These are phyloP conservation scores for Anguilla anguilla DNA, from an alignment of 2,797 vertebrate genomes.

Conservation along the genomic window DNA sequence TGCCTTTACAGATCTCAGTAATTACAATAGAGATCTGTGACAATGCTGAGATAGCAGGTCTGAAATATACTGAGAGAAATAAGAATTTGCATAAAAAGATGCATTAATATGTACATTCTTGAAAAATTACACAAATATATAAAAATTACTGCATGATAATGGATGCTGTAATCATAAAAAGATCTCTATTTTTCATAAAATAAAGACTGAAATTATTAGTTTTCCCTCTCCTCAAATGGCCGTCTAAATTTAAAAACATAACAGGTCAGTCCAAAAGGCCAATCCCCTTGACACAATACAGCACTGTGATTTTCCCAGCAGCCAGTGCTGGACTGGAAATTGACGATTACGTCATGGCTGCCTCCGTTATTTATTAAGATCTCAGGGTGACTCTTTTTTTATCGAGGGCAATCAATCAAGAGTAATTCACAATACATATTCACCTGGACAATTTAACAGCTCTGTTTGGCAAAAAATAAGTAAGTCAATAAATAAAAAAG, in stretches of 20 bases:
- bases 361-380: slow-evolving; percentile 8
- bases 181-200: neutral
- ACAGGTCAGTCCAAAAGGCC: neutral
- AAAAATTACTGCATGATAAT: neutral
- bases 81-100: too few relatives aligned
- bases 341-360: neutral
- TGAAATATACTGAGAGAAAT: too few relatives aligned
- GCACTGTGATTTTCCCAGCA: neutral
- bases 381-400: neutral
- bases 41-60: neutral
- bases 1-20: neutral
- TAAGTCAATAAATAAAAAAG: neutral
- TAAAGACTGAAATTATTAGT: neutral
- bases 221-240: neutral
- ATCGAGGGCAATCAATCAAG: slow-evolving; percentile 8
- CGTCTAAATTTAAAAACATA: neutral
- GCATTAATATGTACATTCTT: too few relatives aligned
- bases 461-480: neutral
- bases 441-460: slow-evolving; percentile 5
- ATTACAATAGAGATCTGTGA: neutral
- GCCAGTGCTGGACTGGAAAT: neutral
- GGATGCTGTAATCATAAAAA: neutral
- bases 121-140: too few relatives aligned
- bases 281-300: neutral
- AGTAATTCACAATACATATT: neutral